phyloP scores from a whole-genome alignment of 1,140 invertebrate species.

The Onthophagus taurus region DNA sequence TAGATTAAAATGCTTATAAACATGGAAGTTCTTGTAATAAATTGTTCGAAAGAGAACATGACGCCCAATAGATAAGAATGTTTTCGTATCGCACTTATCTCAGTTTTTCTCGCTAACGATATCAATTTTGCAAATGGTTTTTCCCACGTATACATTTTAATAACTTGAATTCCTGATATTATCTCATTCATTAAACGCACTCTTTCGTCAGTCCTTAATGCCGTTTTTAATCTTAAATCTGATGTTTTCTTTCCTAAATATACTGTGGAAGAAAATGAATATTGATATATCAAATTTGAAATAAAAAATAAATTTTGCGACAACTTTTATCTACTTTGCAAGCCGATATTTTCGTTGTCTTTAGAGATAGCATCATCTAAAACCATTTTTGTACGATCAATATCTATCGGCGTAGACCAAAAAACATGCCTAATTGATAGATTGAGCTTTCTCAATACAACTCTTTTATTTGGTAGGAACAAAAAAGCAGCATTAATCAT shows the following conservation, averaged over 20 bases:
- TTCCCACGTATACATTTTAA: conserved; percentile 80
- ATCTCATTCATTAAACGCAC: conserved; percentile 80
- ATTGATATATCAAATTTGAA: background rate
- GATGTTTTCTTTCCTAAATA: conserved; percentile 49
- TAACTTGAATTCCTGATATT: conserved; percentile 60
- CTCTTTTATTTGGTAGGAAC: no score
- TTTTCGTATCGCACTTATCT: conserved; percentile 55
- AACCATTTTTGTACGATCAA: no score
- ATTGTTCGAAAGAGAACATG: conserved; percentile 62
- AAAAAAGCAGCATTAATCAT: no score
- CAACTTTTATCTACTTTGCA: background rate
- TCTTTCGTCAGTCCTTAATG: conserved; percentile 65
- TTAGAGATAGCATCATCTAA: no score
- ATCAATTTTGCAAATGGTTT: conserved; percentile 57
- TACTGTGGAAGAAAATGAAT: conserved; percentile 25
- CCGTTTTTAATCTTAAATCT: conserved; percentile 49
- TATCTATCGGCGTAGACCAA: no score
- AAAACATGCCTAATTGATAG: no score
- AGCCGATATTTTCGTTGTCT: no score
- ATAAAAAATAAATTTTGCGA: background rate
- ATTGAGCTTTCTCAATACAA: no score
- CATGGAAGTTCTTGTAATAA: conserved; percentile 67
- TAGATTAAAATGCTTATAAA: conserved; percentile 70
- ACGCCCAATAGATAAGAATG: conserved; percentile 62
- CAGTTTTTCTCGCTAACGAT: conserved; percentile 49